Percentiles rank a stretch among this genome's conserved stretches.
Conservation (phyloP, 2,113 vertebrate genomes). For the Condylura cristata region DNA sequence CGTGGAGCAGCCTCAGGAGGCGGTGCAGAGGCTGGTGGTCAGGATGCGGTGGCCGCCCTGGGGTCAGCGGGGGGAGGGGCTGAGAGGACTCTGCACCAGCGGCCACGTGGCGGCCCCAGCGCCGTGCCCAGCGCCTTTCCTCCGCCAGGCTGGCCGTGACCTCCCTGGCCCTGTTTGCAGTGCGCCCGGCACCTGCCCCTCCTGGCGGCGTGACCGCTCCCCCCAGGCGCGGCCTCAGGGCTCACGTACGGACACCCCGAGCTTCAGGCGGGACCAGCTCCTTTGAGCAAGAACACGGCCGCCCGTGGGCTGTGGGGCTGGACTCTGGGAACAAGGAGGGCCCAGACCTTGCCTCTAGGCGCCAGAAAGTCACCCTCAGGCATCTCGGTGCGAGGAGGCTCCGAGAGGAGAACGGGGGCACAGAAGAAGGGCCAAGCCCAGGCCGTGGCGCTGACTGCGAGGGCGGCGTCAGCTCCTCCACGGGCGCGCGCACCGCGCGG, state of each 20-base stretch:
- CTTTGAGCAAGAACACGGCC: background rate
- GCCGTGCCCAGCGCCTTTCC: no score
- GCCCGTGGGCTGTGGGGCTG: background rate
- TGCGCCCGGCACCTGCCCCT: background rate
- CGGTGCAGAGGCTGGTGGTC: fast-evolving
- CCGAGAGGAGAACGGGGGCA: background rate
- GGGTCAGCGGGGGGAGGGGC: background rate
- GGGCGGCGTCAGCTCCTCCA: background rate
- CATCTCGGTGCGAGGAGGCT: background rate
- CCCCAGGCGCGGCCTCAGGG: background rate
- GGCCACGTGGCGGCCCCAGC: slow-evolving; percentile 29
- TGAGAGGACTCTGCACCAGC: background rate
- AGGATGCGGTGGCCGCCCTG: no score
- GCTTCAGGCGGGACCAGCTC: background rate
- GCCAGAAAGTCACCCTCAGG: background rate
- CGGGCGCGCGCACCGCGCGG: no score
- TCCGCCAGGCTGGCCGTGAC: slow-evolving; percentile 48
- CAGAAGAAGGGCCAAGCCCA: background rate
- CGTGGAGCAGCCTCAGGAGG: no score
- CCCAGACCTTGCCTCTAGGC: background rate
- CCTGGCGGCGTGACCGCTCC: background rate
- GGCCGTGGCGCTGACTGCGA: fast-evolving
- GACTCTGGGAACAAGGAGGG: background rate
- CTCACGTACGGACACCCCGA: background rate
- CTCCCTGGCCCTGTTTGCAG: slow-evolving; percentile 56